Evolutionary conservation across 1,140 invertebrate species (phyloP).

Genomic region (Campoletis sonorensis): DNA sequence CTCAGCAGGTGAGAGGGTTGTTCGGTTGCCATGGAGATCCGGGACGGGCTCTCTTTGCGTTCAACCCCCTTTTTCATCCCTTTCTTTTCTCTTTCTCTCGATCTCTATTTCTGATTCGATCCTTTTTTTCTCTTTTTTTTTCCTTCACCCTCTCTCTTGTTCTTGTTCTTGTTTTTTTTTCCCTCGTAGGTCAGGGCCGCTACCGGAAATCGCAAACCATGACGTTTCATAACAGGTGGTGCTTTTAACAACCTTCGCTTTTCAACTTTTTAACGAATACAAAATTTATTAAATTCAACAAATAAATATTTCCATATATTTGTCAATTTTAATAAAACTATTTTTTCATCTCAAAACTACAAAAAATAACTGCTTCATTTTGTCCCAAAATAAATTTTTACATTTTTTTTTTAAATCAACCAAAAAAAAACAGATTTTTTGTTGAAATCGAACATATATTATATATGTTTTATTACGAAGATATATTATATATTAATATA

Average conservation of each 20-base stretch:
- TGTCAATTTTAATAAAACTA: no score
- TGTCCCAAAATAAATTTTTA: no score
- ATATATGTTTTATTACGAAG: no score
- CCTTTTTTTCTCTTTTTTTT: background rate
- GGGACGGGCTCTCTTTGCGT: background rate
- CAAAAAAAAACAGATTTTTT: no score
- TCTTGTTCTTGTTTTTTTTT: background rate
- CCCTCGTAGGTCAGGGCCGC: slow-evolving; percentile 37
- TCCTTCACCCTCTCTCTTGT: background rate
- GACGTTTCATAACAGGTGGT: slow-evolving; percentile 23
- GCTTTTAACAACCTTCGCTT: background rate
- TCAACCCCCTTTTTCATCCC: background rate
- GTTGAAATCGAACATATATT: no score
- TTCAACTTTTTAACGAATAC: background rate
- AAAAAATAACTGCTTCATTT: no score
- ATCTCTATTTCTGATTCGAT: background rate
- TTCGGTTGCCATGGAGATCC: slow-evolving; percentile 34
- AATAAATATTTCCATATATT: no score
- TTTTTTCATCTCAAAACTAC: no score
- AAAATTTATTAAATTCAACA: no score
- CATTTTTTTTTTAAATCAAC: no score
- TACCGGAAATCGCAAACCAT: slow-evolving; percentile 20
- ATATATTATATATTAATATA: no score
- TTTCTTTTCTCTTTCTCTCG: slow-evolving; percentile 1
- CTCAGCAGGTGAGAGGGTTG: slow-evolving; percentile 33